These are phyloP conservation scores for Gymnocheta viridis DNA, from an alignment of 2,888 invertebrate genomes.

Conservation along the genomic window DNA sequence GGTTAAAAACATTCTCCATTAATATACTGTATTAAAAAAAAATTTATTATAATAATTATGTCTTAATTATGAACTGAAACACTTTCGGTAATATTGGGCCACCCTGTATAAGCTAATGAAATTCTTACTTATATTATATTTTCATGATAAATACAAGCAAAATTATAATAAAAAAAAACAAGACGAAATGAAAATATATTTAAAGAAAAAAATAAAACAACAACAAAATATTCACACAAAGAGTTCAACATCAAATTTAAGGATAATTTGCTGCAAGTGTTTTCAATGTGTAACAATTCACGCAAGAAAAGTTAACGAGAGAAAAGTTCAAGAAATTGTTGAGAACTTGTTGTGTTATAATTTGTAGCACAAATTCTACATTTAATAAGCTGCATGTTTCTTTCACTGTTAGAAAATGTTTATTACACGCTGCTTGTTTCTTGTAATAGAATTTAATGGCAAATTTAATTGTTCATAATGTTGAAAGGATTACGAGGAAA, in stretches of 20 bases:
- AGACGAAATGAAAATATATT: no score
- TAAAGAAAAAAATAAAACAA: no score
- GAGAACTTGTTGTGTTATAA: constrained; percentile 32
- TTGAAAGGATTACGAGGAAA: constrained; percentile 33
- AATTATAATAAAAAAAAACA: no score
- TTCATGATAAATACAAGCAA: no score
- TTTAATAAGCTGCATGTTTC: constrained; percentile 17
- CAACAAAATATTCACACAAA: no score
- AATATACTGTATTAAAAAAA: no score
- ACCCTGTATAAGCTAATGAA: no score
- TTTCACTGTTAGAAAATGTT: background rate
- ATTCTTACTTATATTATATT: no score
- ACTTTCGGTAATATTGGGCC: no score
- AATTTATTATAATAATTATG: no score
- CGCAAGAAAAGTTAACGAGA: constrained; percentile 24
- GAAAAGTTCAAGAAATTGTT: constrained; percentile 28
- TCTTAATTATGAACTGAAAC: no score
- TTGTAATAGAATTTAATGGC: constrained; percentile 56
- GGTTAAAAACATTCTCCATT: no score
- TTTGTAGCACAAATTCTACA: constrained; percentile 1
- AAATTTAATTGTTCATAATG: constrained; percentile 32
- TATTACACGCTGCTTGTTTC: background rate
- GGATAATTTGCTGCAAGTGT: constrained; percentile 1
- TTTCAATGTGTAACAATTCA: constrained; percentile 40
- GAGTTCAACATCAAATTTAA: background rate